Percentiles rank a stretch among this genome's conserved stretches.
phyloP scores from a whole-genome alignment of 2,113 vertebrate genomes.

The Gadus chalcogrammus region DNA sequence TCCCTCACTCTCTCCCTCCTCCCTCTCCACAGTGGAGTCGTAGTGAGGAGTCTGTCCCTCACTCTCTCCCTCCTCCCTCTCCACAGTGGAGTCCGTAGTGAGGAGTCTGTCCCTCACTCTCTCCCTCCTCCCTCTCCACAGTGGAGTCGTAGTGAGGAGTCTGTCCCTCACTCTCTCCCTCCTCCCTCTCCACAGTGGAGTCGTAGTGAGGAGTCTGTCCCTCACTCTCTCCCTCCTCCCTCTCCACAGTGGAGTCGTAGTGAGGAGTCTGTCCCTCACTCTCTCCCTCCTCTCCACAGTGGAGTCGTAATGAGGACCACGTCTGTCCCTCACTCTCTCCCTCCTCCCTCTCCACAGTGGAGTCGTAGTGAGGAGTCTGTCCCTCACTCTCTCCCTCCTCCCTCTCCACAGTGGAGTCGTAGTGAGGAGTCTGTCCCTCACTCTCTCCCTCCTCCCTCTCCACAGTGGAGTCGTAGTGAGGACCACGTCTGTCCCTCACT shows the following conservation, averaged over 20 bases:
- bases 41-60: background rate
- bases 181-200: background rate
- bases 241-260: constrained; percentile 86
- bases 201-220: background rate
- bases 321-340: background rate
- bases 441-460: constrained; percentile 29
- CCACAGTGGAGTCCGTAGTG: constrained; percentile 91
- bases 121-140: background rate
- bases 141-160: no score
- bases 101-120: constrained; percentile 72
- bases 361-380: constrained; percentile 90
- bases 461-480: constrained; percentile 95
- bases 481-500: constrained; percentile 74
- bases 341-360: constrained; percentile 74
- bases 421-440: constrained; percentile 81
- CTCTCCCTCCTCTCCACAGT: constrained; percentile 68
- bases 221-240: constrained; percentile 21
- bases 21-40: background rate
- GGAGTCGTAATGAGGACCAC: constrained; percentile 98
- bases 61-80: constrained; percentile 24
- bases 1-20: background rate
- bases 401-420: constrained; percentile 85
- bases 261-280: constrained; percentile 78
- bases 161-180: background rate
- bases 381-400: constrained; percentile 13